phyloP scores from a whole-genome alignment of 1,140 invertebrate species.

The Philaenus spumarius region DNA sequence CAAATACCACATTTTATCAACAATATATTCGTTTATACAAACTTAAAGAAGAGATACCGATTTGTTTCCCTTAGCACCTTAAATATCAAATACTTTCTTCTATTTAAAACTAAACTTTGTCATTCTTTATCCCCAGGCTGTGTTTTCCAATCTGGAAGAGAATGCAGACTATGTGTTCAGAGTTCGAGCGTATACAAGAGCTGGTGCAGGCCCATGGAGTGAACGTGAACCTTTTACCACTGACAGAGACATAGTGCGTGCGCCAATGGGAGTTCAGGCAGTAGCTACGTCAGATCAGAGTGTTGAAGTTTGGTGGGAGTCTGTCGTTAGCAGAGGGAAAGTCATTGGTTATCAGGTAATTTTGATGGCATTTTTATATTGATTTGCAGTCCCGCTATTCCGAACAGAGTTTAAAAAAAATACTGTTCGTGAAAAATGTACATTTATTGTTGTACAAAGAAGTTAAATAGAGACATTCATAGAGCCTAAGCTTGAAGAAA shows the following conservation, averaged over 20 bases:
- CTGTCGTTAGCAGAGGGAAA: constrained; percentile 76
- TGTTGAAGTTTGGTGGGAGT: constrained; percentile 94
- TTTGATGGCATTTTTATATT: too few relatives aligned
- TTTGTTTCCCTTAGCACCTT: too few relatives aligned
- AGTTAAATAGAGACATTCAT: too few relatives aligned
- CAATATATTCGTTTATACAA: too few relatives aligned
- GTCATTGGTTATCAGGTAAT: constrained; percentile 78
- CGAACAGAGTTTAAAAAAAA: too few relatives aligned
- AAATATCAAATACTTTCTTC: too few relatives aligned
- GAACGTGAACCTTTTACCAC: constrained; percentile 77
- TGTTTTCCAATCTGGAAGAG: constrained; percentile 90
- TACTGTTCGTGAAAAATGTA: too few relatives aligned
- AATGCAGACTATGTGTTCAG: constrained; percentile 94
- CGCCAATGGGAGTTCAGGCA: constrained; percentile 85
- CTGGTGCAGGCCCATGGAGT: constrained; percentile 85
- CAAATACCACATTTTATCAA: too few relatives aligned
- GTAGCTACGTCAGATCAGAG: constrained; percentile 87
- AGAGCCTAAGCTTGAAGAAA: too few relatives aligned
- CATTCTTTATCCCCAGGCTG: constrained; percentile 46
- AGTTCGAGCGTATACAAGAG: constrained; percentile 83
- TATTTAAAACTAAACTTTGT: not conserved
- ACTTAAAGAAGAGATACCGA: too few relatives aligned
- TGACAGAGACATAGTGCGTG: constrained; percentile 78
- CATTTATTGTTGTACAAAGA: too few relatives aligned
- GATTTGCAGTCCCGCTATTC: too few relatives aligned